Evolutionary conservation across 2,113 vertebrate genomes (phyloP).

Genomic region (Cinclus mexicanus): DNA sequence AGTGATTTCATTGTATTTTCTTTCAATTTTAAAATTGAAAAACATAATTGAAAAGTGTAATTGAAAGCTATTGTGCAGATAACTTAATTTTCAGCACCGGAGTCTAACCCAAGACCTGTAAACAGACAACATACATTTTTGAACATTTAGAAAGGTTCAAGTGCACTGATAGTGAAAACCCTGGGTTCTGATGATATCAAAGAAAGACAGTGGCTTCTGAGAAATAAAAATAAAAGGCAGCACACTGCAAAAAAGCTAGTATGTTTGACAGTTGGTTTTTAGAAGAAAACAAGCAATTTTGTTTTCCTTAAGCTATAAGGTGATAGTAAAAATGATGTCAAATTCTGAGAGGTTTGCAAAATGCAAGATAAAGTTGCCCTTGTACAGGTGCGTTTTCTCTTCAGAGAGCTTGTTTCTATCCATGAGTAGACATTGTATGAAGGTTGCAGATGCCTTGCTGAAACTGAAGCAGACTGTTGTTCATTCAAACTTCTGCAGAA

Average conservation of each 20-base stretch:
- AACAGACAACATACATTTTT: neutral
- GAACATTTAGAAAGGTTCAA: neutral
- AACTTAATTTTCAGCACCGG: neutral
- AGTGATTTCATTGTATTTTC: neutral
- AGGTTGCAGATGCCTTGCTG: neutral
- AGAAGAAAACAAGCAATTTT: neutral
- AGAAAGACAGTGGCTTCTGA: neutral
- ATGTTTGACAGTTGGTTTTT: neutral
- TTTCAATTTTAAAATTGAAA: neutral
- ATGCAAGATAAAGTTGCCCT: neutral
- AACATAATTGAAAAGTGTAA: neutral
- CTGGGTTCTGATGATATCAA: neutral
- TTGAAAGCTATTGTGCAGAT: neutral
- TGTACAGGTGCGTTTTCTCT: neutral
- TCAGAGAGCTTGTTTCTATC: neutral
- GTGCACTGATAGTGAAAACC: neutral
- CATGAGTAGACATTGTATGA: rapidly evolving
- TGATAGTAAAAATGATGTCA: neutral
- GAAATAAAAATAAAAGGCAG: neutral
- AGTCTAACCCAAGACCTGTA: neutral
- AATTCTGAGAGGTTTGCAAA: neutral
- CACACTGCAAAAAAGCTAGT: neutral
- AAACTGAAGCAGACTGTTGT: neutral
- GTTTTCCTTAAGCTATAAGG: neutral
- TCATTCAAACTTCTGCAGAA: neutral